Conservation (phyloP, 1,140 invertebrate species). For the Zaprionus kolodkinae region DNA sequence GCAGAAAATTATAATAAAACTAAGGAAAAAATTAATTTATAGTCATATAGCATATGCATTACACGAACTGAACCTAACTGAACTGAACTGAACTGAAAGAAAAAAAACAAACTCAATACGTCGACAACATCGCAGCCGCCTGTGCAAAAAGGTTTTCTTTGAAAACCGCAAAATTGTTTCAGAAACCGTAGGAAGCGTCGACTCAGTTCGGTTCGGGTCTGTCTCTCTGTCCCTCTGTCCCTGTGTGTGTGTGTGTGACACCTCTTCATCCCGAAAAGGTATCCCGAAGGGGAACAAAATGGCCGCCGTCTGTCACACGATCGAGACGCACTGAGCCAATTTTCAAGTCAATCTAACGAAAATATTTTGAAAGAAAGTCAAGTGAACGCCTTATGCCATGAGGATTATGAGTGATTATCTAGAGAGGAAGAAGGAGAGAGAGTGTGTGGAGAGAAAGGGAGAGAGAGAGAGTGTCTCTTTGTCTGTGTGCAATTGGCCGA, state of each 20-base stretch:
- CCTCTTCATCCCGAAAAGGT: conserved; percentile 48
- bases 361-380: conserved; percentile 43
- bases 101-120: conserved; percentile 39
- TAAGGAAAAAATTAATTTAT: conserved; percentile 64
- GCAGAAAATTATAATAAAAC: conserved; percentile 24
- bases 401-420: conserved; percentile 55
- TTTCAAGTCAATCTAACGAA: conserved; percentile 39
- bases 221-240: conserved; percentile 3
- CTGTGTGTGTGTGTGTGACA: conserved; percentile 41
- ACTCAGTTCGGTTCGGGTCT: conserved; percentile 12
- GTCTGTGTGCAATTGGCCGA: conserved; percentile 58
- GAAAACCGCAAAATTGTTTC: conserved; percentile 79
- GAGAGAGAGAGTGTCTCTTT: neutral
- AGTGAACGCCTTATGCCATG: conserved; percentile 23
- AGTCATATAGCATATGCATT: conserved; percentile 57
- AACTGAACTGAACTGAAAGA: no score
- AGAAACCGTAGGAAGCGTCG: conserved; percentile 70
- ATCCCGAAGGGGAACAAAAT: conserved; percentile 37
- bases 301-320: conserved; percentile 55
- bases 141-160: conserved; percentile 65
- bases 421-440: neutral
- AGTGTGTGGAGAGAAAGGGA: no score
- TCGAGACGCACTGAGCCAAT: conserved; percentile 28
- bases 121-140: conserved; percentile 18
- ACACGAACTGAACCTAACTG: conserved; percentile 51